These are phyloP conservation scores for Aproaerema taeniolella DNA, from an alignment of 2,888 invertebrate genomes.

Conservation along the genomic window DNA sequence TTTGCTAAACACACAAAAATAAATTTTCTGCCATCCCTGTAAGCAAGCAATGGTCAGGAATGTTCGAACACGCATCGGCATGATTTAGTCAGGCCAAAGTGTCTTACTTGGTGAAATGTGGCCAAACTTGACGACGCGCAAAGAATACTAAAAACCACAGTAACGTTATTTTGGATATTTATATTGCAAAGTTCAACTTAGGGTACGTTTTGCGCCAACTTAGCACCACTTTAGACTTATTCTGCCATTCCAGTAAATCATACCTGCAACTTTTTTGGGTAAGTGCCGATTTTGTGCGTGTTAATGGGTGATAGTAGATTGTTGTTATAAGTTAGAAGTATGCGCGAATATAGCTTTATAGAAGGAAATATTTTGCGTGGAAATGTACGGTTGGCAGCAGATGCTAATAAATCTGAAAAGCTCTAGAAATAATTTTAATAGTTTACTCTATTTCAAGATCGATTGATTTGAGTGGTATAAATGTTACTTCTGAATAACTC, in stretches of 20 bases:
- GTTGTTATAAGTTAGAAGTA: neutral
- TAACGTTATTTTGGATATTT: constrained; percentile 57
- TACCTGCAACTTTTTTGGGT: constrained; percentile 7
- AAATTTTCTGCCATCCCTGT: no score
- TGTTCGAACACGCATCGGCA: constrained; percentile 28
- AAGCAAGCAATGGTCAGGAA: constrained; percentile 21
- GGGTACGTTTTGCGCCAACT: constrained; percentile 6
- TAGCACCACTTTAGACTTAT: no score
- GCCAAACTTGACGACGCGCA: constrained; percentile 42
- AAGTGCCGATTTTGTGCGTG: neutral
- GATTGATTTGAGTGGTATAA: no score
- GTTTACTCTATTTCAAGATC: no score
- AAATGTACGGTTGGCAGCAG: no score
- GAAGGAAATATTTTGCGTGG: no score
- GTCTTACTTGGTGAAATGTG: constrained; percentile 55
- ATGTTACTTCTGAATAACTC: no score
- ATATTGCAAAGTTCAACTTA: constrained; percentile 13
- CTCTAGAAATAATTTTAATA: no score
- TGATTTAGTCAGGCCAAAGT: constrained; percentile 53
- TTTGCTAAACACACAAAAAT: no score
- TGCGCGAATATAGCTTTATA: no score
- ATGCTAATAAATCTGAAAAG: no score
- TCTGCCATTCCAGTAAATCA: constrained; percentile 8
- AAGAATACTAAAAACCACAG: constrained; percentile 51
- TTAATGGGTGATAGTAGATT: neutral